These are phyloP conservation scores for Falco concolor DNA, from an alignment of 2,797 vertebrate species.

Conservation along the genomic window DNA sequence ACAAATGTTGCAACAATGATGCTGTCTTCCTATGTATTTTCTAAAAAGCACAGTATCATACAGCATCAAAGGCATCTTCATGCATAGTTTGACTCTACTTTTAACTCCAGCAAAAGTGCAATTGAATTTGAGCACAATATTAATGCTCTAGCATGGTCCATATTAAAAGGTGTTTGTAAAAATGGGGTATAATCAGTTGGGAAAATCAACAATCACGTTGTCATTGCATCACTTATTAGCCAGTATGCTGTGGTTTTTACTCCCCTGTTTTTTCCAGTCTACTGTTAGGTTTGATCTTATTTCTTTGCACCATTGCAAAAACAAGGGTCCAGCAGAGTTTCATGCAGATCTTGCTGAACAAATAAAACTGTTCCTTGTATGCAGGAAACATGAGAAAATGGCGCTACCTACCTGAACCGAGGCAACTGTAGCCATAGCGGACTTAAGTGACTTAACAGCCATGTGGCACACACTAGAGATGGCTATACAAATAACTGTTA, in stretches of 20 bases:
- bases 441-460: background rate
- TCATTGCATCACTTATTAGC: background rate
- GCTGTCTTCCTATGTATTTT: background rate
- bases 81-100: background rate
- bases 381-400: background rate
- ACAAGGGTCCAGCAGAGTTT: background rate
- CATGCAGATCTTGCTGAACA: background rate
- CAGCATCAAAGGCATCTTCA: background rate
- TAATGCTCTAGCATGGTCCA: background rate
- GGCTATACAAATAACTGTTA: background rate
- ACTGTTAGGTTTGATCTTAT: background rate
- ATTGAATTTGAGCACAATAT: background rate
- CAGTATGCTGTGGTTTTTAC: background rate
- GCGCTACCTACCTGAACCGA: background rate
- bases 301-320: background rate
- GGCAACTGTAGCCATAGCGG: background rate
- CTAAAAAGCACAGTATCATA: background rate
- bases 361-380: background rate
- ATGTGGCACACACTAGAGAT: background rate
- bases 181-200: background rate
- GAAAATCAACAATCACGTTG: background rate
- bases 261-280: background rate
- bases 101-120: background rate
- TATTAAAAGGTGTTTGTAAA: background rate
- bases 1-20: background rate